Evolutionary conservation across 23 tunicate genomes (phyloP), one percentile per base, ranked within the genome.

Genomic region (Styela clava): DNA sequence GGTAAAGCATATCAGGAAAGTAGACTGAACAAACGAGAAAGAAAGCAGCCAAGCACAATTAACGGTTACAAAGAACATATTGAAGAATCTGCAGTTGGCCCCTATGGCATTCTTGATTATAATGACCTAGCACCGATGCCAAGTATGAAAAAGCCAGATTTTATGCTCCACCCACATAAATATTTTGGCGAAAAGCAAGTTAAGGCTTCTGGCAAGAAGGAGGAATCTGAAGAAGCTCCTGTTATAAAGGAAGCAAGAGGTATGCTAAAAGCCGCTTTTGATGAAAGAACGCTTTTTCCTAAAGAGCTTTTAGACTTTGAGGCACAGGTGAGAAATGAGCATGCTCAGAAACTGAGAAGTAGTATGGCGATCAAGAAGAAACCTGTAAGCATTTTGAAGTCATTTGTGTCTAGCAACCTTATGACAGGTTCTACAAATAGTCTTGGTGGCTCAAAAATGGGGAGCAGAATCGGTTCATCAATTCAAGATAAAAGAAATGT

Each of bases 121-220:
- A 81, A 87, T 2, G 98, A 87, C 2, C 85, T 93, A 19, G 98
- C 74, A 22, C 69, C 78, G 31, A 84, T 84, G 93, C 94, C 93
- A 22, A 80, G 56, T 24, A 81, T 93, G 87, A 73, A 83, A 64
- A 93, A 93, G 31, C 98, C 98, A 0, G 98, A 93, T 67, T 93
- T 93, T 64, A 88, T 93, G 89, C 82, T 87, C 22, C 89, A 88
- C 69, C 98, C 98, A 56, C 98, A 93, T 65, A 88, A 84, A 81
- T 93, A 93, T 61, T 93, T 93, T 62, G 89, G 98, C n/a, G 98
- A 93, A 79, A 93, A 93, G 35, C 82, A 88, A 34, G 83, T 78
- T 2, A 76, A 85, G 35, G 24, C 16, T 35, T 33, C 36, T 27
- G 33, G 69, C 28, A 85, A 85, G 68, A 68, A 52, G 36, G 67